A percentile compares a stretch with the other conserved stretches of the same genome.
Evolutionary conservation across 2,797 vertebrate species (phyloP).

Genomic region (Siniperca undulata): DNA sequence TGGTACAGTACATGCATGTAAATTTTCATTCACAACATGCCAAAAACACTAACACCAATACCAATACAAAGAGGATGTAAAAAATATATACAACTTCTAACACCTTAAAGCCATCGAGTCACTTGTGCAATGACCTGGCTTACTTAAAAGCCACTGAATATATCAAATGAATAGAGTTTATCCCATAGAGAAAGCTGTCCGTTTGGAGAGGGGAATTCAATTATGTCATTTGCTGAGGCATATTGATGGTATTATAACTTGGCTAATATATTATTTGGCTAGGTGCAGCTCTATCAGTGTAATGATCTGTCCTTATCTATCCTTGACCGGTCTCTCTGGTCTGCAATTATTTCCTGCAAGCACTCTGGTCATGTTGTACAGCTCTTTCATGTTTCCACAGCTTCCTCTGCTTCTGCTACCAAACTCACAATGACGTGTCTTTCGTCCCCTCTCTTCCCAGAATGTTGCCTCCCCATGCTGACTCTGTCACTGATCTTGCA

Average conservation of each 20-base stretch:
- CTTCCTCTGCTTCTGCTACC: slow-evolving; percentile 51
- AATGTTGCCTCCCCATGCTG: slow-evolving; percentile 22
- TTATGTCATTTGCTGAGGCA: background rate
- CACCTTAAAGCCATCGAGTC: background rate
- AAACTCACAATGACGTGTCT: slow-evolving; percentile 45
- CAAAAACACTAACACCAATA: background rate
- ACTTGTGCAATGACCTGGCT: background rate
- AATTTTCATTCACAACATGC: background rate
- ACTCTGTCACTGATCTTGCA: slow-evolving; percentile 23
- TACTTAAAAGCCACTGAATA: background rate
- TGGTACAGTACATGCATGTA: background rate
- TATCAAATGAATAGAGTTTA: background rate
- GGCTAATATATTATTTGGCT: background rate
- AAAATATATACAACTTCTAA: background rate
- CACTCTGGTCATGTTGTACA: background rate
- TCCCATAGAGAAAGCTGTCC: background rate
- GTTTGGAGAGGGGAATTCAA: background rate
- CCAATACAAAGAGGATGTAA: background rate
- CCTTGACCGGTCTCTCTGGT: background rate
- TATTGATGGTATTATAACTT: background rate
- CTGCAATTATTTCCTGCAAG: slow-evolving; percentile 19
- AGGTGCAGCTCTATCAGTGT: background rate
- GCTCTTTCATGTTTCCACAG: slow-evolving; percentile 34
- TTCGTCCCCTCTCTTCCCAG: slow-evolving; percentile 36
- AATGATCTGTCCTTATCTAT: slow-evolving; percentile 19